Evolutionary conservation across 1,140 invertebrate genomes (phyloP).

Genomic region (Neodiprion fabricii): DNA sequence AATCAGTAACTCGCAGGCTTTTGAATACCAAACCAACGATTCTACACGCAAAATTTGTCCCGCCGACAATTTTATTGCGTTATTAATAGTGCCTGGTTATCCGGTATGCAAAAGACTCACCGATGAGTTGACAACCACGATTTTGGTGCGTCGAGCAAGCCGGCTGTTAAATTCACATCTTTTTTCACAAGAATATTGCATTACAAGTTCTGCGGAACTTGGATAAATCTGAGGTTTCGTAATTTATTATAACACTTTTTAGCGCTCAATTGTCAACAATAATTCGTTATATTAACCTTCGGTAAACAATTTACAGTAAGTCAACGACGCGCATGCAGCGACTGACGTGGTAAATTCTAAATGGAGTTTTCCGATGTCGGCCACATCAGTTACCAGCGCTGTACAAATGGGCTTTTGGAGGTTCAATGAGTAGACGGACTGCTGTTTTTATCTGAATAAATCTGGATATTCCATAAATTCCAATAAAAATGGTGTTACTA

Average conservation of each 20-base stretch:
- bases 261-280: not conserved
- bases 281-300: not conserved
- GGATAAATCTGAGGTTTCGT: too few species aligned
- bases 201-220: not conserved
- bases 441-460: conserved; percentile 8
- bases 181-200: not conserved
- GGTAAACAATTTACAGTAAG: not conserved
- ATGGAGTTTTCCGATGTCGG: not conserved
- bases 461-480: conserved; percentile 1
- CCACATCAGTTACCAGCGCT: conserved; percentile 8
- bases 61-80: too few species aligned
- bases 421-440: conserved; percentile 18
- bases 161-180: not conserved
- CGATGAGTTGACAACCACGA: not conserved
- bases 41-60: too few species aligned
- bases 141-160: not conserved
- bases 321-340: conserved; percentile 1
- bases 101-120: too few species aligned
- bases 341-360: conserved; percentile 13
- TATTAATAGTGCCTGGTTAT: too few species aligned
- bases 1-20: too few species aligned
- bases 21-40: too few species aligned
- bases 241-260: not conserved
- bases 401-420: conserved; percentile 28
- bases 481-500: conserved; percentile 86